phyloP scores from a whole-genome alignment of 2,888 invertebrate species.

The Folsomia manolachei region DNA sequence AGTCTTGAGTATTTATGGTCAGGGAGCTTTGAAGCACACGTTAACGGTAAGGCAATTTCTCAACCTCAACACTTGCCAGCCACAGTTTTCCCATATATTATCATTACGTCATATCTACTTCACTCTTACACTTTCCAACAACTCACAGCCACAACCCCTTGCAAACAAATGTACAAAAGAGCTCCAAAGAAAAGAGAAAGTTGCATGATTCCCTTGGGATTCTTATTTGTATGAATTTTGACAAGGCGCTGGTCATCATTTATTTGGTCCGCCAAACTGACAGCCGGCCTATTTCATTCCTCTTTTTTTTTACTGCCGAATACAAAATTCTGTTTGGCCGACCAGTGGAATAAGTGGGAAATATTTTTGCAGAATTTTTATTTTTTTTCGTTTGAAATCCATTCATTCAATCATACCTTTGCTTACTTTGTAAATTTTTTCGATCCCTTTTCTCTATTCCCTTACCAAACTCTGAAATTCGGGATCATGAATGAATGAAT shows the following conservation, averaged over 20 bases:
- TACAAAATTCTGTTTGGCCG: too few relatives aligned
- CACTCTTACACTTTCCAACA: background rate
- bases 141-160: background rate
- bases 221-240: conserved; percentile 20
- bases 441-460: background rate
- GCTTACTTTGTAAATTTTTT: background rate
- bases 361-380: background rate
- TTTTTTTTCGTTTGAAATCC: background rate
- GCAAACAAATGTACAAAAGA: background rate
- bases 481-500: too few relatives aligned
- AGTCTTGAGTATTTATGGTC: conserved; percentile 79
- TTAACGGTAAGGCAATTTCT: conserved; percentile 43
- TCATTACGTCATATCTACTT: conserved; percentile 14
- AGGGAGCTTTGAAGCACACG: conserved; percentile 66
- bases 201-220: conserved; percentile 16
- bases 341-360: background rate
- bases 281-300: conserved; percentile 10
- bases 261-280: conserved; percentile 20
- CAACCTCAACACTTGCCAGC: background rate
- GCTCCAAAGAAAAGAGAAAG: background rate
- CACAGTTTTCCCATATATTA: background rate
- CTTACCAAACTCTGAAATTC: background rate
- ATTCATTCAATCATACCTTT: background rate
- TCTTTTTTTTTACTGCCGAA: too few relatives aligned
- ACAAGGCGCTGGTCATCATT: conserved; percentile 18